Evolutionary conservation across 2,888 invertebrate species (phyloP).

Genomic region (Athrips mouffetella): DNA sequence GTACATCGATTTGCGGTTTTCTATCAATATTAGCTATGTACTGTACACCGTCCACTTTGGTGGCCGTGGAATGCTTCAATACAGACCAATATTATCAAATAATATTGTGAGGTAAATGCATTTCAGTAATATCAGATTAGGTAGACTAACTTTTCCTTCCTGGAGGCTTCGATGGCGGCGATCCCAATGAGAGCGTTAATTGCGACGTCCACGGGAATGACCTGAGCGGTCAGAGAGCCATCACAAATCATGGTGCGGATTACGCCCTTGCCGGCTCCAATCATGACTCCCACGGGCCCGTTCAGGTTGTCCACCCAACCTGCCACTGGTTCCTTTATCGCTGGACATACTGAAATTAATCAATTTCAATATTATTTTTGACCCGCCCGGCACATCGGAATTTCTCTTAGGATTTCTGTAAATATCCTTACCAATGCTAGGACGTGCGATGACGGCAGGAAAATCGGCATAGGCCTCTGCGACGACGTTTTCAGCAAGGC

Average conservation of each 20-base stretch:
- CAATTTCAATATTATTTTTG: neutral
- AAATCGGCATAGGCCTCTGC: slow-evolving; percentile 86
- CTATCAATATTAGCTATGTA: too few species aligned
- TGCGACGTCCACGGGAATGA: slow-evolving; percentile 87
- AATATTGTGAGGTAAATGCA: too few species aligned
- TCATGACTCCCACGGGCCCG: slow-evolving; percentile 90
- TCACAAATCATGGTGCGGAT: slow-evolving; percentile 90
- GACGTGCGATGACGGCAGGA: slow-evolving; percentile 87
- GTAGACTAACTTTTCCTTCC: slow-evolving; percentile 63
- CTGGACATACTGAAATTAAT: slow-evolving; percentile 59
- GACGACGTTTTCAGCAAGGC: slow-evolving; percentile 90
- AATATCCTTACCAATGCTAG: slow-evolving; percentile 88
- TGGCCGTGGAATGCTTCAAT: too few species aligned
- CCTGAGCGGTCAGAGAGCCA: slow-evolving; percentile 82
- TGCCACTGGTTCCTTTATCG: slow-evolving; percentile 82
- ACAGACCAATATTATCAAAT: too few species aligned
- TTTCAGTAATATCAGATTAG: too few species aligned
- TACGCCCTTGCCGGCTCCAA: slow-evolving; percentile 91
- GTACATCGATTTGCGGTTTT: too few species aligned
- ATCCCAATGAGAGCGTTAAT: slow-evolving; percentile 87
- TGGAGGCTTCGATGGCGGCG: slow-evolving; percentile 80
- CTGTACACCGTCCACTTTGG: too few species aligned
- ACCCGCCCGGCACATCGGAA: too few species aligned
- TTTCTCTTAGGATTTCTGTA: neutral
- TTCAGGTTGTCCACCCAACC: slow-evolving; percentile 97